phyloP scores from a whole-genome alignment of 2,797 vertebrate species.

The Hypotaenidia okinawae region DNA sequence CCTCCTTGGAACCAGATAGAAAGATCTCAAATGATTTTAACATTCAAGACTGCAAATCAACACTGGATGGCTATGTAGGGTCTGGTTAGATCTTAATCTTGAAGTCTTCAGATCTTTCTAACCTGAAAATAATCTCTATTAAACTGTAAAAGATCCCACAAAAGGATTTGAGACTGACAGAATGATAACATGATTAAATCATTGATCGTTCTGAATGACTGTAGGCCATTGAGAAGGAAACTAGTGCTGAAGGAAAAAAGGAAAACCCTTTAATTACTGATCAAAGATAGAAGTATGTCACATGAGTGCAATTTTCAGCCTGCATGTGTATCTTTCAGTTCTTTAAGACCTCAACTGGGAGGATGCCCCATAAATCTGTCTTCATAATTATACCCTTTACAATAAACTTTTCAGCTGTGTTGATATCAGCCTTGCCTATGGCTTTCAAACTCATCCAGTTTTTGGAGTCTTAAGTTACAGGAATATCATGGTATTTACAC shows the following conservation, averaged over 20 bases:
- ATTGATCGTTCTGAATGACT: constrained; percentile 82
- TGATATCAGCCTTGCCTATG: background rate
- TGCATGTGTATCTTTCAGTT: background rate
- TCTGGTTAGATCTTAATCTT: constrained; percentile 74
- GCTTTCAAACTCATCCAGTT: background rate
- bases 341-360: background rate
- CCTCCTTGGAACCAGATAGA: background rate
- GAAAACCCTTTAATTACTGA: constrained; percentile 86
- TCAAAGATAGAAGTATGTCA: constrained; percentile 81
- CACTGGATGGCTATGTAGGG: background rate
- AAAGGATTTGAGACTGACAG: constrained; percentile 81
- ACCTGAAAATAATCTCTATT: constrained; percentile 83
- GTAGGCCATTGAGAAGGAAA: constrained; percentile 82
- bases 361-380: background rate
- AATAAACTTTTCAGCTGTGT: background rate
- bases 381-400: background rate
- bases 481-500: background rate
- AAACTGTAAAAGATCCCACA: constrained; percentile 83
- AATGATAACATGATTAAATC: constrained; percentile 61
- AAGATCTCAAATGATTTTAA: background rate
- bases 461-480: background rate
- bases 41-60: background rate
- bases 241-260: constrained; percentile 83
- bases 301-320: constrained; percentile 66
- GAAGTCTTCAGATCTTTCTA: constrained; percentile 79